phyloP scores from a whole-genome alignment of 2,113 vertebrate species.

The Butorides virescens region DNA sequence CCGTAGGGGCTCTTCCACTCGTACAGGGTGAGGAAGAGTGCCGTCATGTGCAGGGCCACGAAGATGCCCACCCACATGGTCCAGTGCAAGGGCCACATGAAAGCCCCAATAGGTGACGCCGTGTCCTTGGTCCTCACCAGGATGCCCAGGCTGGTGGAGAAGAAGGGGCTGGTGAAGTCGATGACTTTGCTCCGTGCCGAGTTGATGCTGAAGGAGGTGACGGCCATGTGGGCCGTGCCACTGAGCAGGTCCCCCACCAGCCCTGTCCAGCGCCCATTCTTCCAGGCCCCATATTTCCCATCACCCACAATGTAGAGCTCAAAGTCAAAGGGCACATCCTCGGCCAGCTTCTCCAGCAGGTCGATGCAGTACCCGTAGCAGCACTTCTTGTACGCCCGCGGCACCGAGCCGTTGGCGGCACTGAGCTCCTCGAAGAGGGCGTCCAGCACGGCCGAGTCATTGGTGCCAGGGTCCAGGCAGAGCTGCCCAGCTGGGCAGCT shows the following conservation, averaged over 20 bases:
- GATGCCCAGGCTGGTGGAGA: conserved; percentile 97
- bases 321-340: conserved; percentile 89
- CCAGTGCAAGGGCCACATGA: conserved; percentile 98
- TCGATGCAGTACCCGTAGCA: conserved; percentile 97
- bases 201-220: conserved; percentile 96
- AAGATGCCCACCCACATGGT: conserved; percentile 98
- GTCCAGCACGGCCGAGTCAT: conserved; percentile 76
- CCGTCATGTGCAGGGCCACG: conserved; percentile 88
- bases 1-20: conserved; percentile 98
- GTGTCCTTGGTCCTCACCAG: conserved; percentile 90
- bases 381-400: conserved; percentile 80
- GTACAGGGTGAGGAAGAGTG: conserved; percentile 93
- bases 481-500: conserved; percentile 86
- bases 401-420: conserved; percentile 69
- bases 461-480: conserved; percentile 85
- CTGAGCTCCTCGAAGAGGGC: conserved; percentile 76
- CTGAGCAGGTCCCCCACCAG: conserved; percentile 91
- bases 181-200: conserved; percentile 90
- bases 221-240: conserved; percentile 90
- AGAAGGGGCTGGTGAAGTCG: conserved; percentile 97
- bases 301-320: conserved; percentile 95
- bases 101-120: conserved; percentile 89
- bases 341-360: conserved; percentile 88
- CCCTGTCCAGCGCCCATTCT: conserved; percentile 90
- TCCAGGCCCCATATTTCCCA: conserved; percentile 89